A percentile compares a stretch with the other conserved stretches of the same genome.
Conservation (phyloP, 1,140 invertebrate species). For the Brachionus manjavacas region DNA sequence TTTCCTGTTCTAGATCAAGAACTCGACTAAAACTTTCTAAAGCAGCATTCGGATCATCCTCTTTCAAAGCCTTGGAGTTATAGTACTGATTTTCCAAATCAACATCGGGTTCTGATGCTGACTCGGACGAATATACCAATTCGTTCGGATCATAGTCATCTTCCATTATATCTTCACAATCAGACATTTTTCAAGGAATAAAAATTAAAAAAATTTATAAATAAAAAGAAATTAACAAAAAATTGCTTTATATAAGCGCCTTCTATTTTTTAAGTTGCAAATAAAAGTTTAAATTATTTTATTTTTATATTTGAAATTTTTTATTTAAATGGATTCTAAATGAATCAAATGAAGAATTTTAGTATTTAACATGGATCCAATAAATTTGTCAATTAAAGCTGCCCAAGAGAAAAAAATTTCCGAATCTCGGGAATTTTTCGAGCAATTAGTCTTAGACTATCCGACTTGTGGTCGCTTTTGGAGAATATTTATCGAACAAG, state of each 20-base stretch:
- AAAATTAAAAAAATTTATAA: neutral
- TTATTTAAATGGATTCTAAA: no score
- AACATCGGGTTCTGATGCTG: constrained; percentile 42
- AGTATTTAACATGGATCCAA: constrained; percentile 10
- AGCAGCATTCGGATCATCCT: constrained; percentile 86
- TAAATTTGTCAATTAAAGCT: constrained; percentile 34
- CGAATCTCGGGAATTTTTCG: constrained; percentile 83
- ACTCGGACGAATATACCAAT: constrained; percentile 39
- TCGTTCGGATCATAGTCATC: constrained; percentile 40
- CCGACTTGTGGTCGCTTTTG: constrained; percentile 93
- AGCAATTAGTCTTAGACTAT: constrained; percentile 84
- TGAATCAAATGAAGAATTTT: neutral
- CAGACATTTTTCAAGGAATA: constrained; percentile 18
- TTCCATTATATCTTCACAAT: constrained; percentile 41
- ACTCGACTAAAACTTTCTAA: constrained; percentile 87
- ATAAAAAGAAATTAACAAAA: neutral
- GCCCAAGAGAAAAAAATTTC: constrained; percentile 69
- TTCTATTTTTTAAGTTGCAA: neutral
- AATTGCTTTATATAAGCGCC: neutral
- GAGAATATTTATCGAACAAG: constrained; percentile 99
- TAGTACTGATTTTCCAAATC: constrained; percentile 97
- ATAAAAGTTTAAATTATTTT: neutral
- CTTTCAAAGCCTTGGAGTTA: constrained; percentile 95
- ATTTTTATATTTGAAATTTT: neutral
- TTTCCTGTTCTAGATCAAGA: constrained; percentile 63